These are phyloP conservation scores for Synanthedon formicaeformis DNA, from an alignment of 2,888 invertebrate species.

Conservation along the genomic window DNA sequence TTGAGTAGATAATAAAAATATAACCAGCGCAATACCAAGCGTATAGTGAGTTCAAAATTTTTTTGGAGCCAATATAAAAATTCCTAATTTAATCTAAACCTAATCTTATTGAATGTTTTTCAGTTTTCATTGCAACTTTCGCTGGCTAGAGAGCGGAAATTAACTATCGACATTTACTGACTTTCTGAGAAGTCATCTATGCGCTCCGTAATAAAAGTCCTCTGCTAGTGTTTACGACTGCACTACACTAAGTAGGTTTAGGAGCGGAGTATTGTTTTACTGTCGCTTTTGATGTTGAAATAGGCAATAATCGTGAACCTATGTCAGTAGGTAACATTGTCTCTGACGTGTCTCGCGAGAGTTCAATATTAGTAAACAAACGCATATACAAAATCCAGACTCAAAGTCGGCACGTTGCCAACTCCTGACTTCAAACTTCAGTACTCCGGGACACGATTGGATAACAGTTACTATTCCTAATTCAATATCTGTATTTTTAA, in stretches of 20 bases:
- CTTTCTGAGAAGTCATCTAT: not conserved
- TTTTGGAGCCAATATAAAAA: no score
- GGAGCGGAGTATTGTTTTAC: constrained; percentile 6
- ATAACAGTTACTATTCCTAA: not conserved
- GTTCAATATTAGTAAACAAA: constrained; percentile 39
- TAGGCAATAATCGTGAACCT: not conserved
- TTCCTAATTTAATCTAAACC: no score
- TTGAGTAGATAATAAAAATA: no score
- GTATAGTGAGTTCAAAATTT: no score
- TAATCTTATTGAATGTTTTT: no score
- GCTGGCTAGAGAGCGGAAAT: not conserved
- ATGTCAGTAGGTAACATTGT: constrained; percentile 7
- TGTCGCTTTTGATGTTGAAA: constrained; percentile 6
- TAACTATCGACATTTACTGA: not conserved
- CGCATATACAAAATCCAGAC: constrained; percentile 11
- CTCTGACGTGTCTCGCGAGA: constrained; percentile 7
- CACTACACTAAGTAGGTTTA: constrained; percentile 1
- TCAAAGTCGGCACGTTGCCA: constrained; percentile 18
- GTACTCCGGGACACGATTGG: not conserved
- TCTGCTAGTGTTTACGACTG: not conserved
- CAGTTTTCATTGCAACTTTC: no score
- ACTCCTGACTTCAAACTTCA: not conserved
- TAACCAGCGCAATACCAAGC: no score
- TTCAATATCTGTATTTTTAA: not conserved
- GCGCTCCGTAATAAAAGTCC: not conserved